Evolutionary conservation across 1,140 invertebrate species (phyloP).

Genomic region (Drosophila watanabei): DNA sequence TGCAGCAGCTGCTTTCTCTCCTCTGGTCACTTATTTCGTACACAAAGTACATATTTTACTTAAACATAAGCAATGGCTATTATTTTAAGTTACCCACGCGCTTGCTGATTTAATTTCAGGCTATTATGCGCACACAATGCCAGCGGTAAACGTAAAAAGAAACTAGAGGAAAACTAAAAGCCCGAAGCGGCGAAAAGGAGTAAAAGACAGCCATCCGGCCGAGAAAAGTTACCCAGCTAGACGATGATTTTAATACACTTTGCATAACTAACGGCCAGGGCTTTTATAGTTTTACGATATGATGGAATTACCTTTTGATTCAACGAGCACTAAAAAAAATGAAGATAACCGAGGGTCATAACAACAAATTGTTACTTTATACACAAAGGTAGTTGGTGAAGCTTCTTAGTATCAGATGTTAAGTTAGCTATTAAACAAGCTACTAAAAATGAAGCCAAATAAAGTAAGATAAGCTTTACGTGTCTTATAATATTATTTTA

Average conservation of each 20-base stretch:
- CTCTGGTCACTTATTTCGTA: conserved; percentile 54
- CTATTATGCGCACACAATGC: conserved; percentile 81
- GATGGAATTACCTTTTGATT: conserved; percentile 34
- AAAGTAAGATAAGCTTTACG: neutral
- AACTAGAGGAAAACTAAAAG: conserved; percentile 27
- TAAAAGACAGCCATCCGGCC: conserved; percentile 10
- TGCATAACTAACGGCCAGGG: conserved; percentile 33
- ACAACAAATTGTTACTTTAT: conserved; percentile 2
- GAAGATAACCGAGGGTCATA: neutral
- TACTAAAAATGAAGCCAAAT: neutral
- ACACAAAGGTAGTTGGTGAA: neutral
- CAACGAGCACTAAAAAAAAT: neutral
- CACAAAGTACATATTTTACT: conserved; percentile 78
- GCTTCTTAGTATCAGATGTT: neutral
- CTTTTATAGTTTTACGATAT: conserved; percentile 43
- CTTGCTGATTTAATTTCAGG: conserved; percentile 80
- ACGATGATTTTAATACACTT: conserved; percentile 57
- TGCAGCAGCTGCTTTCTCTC: conserved; percentile 23
- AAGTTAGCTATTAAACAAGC: neutral
- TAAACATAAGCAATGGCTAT: conserved; percentile 83
- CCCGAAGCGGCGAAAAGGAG: conserved; percentile 23
- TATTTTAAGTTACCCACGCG: conserved; percentile 83
- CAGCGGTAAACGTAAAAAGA: conserved; percentile 63
- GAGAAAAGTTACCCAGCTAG: conserved; percentile 32
- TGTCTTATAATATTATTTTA: neutral